Conservation (phyloP, 2,113 vertebrate species). For the Malurus melanocephalus region DNA sequence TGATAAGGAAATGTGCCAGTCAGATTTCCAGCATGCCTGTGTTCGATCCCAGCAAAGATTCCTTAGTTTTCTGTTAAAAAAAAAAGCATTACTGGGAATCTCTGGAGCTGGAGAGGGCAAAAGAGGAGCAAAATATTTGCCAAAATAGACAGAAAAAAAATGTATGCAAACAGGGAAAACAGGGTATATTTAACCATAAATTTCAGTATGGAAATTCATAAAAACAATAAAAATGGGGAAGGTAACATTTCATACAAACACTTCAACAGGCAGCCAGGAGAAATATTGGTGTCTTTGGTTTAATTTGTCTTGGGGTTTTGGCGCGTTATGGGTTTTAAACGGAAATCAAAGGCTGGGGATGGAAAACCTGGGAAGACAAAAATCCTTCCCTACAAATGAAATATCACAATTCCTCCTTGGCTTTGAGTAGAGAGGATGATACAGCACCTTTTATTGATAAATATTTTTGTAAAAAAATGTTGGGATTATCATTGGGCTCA, state of each 20-base stretch:
- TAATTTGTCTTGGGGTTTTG: background rate
- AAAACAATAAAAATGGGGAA: background rate
- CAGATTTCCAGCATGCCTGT: background rate
- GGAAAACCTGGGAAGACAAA: background rate
- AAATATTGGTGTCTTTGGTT: background rate
- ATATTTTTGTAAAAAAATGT: background rate
- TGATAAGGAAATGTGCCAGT: background rate
- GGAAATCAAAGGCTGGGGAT: background rate
- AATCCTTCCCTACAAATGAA: background rate
- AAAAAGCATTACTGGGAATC: background rate
- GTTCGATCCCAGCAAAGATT: accelerated
- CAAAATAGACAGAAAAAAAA: background rate
- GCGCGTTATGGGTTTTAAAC: background rate
- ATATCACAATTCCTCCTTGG: background rate
- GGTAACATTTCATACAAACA: background rate
- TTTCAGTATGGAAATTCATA: background rate
- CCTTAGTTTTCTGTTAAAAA: background rate
- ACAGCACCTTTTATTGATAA: background rate
- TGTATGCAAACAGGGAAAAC: background rate
- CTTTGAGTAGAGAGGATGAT: background rate
- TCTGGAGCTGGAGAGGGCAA: background rate
- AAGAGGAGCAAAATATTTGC: background rate
- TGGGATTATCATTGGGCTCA: background rate
- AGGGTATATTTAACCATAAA: background rate
- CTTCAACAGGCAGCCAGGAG: background rate